Conservation (phyloP, 37 sponge, comb jelly and placozoan species). For the Geodia barretti region DNA sequence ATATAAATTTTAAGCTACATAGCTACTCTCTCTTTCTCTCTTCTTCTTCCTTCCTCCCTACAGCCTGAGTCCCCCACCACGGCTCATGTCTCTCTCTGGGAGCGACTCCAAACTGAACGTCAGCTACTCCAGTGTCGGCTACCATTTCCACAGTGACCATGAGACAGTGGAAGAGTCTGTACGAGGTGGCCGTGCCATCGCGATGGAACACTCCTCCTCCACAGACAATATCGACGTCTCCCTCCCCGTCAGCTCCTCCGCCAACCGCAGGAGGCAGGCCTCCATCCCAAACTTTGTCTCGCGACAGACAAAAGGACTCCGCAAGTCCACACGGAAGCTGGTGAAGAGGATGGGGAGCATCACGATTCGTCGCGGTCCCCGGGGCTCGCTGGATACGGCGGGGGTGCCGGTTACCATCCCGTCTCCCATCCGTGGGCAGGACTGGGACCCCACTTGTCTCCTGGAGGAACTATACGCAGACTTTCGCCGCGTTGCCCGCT, state of each 20-base stretch:
- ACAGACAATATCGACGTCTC: neutral
- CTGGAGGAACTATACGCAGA: constrained; percentile 79
- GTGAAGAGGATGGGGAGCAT: neutral
- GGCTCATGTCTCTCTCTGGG: neutral
- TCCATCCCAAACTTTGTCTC: neutral
- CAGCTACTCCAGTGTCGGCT: neutral
- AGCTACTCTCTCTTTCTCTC: neutral
- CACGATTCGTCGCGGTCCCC: constrained; percentile 10
- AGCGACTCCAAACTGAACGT: neutral
- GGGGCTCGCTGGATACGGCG: neutral
- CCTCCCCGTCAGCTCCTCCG: neutral
- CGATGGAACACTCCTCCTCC: neutral
- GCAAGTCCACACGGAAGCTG: neutral
- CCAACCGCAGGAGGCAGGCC: neutral
- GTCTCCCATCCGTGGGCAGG: neutral
- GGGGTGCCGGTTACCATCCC: neutral
- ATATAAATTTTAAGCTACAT: too few relatives aligned
- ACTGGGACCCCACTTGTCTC: constrained; percentile 83
- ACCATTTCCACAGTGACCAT: too few relatives aligned
- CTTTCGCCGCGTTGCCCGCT: constrained; percentile 8
- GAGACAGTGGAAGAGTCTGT: neutral
- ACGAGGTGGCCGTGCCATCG: too few relatives aligned
- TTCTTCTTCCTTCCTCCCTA: neutral
- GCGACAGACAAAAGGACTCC: neutral
- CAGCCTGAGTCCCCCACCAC: neutral